These are phyloP conservation scores for Macaria liturata DNA, from an alignment of 2,888 invertebrate genomes.

Conservation along the genomic window DNA sequence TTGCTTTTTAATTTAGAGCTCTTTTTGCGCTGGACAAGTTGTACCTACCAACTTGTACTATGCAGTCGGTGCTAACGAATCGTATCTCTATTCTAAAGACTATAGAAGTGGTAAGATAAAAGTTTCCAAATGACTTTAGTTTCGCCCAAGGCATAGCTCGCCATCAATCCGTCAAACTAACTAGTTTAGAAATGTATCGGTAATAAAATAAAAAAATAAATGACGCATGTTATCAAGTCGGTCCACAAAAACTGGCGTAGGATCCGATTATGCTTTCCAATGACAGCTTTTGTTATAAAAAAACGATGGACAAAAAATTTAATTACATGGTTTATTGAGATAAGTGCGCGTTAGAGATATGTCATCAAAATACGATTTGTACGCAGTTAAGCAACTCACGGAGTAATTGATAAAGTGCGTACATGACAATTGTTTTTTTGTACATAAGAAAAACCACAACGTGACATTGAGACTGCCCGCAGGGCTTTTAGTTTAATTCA, in stretches of 20 bases:
- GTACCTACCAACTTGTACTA: conserved; percentile 8
- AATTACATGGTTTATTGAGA: conserved; percentile 2
- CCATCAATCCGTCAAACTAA: conserved; percentile 53
- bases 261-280: conserved; percentile 15
- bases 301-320: conserved; percentile 9
- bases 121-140: conserved; percentile 27
- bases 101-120: neutral
- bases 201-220: conserved; percentile 26
- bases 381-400: neutral
- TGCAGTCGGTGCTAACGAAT: conserved; percentile 2
- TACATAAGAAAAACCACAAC: too few species aligned
- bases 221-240: conserved; percentile 25
- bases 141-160: conserved; percentile 44
- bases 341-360: conserved; percentile 7
- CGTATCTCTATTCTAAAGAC: neutral
- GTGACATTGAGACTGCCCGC: too few species aligned
- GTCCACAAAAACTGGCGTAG: conserved; percentile 16
- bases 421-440: too few species aligned
- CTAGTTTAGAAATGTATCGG: conserved; percentile 39
- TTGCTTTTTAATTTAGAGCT: conserved; percentile 24
- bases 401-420: too few species aligned
- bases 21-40: conserved; percentile 19
- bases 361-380: conserved; percentile 17
- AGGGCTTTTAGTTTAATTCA: too few species aligned
- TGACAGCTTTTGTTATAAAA: conserved; percentile 12